phyloP scores from a whole-genome alignment of 2,797 vertebrate species.

The Ctenopoma kingsleyae region DNA sequence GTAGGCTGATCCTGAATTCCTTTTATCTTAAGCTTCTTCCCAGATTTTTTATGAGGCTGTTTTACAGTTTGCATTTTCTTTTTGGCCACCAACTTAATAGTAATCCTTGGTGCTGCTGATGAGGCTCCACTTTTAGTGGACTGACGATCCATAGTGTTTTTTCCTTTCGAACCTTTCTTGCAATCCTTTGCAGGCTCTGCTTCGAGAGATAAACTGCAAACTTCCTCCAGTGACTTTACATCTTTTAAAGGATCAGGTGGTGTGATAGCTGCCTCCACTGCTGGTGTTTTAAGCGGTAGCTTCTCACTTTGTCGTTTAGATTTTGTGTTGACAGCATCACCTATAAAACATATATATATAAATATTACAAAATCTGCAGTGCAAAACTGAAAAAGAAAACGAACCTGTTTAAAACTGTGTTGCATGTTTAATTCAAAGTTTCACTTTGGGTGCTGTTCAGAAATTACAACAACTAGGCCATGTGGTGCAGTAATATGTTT shows the following conservation, averaged over 20 bases:
- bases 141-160: constrained; percentile 74
- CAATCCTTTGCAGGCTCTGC: constrained; percentile 73
- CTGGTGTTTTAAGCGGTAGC: constrained; percentile 69
- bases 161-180: constrained; percentile 77
- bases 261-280: constrained; percentile 75
- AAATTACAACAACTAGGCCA: constrained; percentile 3
- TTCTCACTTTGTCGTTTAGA: constrained; percentile 80
- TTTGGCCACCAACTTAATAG: constrained; percentile 87
- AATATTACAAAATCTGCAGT: constrained; percentile 12
- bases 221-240: constrained; percentile 75
- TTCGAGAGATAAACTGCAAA: constrained; percentile 64
- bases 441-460: neutral
- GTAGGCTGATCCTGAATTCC: constrained; percentile 86
- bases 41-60: constrained; percentile 72
- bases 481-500: constrained; percentile 18
- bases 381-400: neutral
- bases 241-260: constrained; percentile 67
- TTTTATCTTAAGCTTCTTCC: constrained; percentile 84
- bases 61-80: constrained; percentile 81
- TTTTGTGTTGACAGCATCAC: constrained; percentile 77
- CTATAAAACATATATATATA: constrained; percentile 50
- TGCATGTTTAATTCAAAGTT: neutral
- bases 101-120: constrained; percentile 82
- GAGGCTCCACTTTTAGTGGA: constrained; percentile 70
- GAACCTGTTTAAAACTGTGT: neutral